These are phyloP conservation scores for Limnephilus marmoratus DNA, from an alignment of 2,888 invertebrate species.

Conservation along the genomic window DNA sequence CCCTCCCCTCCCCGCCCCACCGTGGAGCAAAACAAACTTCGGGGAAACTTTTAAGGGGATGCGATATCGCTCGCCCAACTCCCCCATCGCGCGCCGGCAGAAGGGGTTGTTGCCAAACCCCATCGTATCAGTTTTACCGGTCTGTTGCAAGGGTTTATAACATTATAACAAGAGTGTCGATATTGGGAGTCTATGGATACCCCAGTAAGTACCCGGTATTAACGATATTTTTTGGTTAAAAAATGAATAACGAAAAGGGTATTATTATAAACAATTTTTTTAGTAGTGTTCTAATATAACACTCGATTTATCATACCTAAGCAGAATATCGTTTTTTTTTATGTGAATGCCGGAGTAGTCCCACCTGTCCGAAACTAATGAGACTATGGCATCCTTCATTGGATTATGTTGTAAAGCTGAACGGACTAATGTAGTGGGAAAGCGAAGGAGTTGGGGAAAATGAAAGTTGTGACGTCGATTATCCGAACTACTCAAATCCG, in stretches of 20 bases:
- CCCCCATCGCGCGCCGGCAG: not conserved
- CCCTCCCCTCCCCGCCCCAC: not conserved
- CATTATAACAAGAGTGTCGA: not conserved
- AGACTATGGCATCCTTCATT: no score
- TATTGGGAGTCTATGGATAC: not conserved
- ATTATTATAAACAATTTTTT: not conserved
- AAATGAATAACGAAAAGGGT: not conserved
- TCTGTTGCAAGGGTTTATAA: not conserved
- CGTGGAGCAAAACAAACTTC: constrained; percentile 27
- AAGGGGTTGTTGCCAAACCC: not conserved
- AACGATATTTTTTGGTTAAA: not conserved
- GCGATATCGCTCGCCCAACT: not conserved
- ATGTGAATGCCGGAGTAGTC: no score
- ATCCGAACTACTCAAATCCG: no score
- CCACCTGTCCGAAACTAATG: no score
- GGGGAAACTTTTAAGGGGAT: constrained; percentile 11
- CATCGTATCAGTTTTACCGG: constrained; percentile 26
- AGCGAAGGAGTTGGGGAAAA: no score
- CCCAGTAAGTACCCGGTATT: not conserved
- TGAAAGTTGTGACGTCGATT: no score
- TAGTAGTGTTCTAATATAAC: not conserved
- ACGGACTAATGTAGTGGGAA: no score
- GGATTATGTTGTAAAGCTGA: no score
- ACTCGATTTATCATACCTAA: not conserved
- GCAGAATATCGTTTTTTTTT: no score